Conservation (phyloP, 2,113 vertebrate genomes). For the Saguinus imperator region DNA sequence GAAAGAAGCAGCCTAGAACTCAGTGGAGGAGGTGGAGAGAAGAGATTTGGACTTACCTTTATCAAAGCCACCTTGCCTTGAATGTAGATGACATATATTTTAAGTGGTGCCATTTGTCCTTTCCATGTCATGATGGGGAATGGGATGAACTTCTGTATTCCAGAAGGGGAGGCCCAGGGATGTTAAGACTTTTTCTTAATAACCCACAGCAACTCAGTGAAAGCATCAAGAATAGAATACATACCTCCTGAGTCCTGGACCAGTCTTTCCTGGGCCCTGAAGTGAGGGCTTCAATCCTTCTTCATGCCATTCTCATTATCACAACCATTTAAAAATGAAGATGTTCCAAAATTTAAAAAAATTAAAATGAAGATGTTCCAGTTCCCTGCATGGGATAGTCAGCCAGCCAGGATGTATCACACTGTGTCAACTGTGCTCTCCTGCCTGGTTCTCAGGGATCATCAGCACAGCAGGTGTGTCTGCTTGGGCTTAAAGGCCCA, state of each 20-base stretch:
- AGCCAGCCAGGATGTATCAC: not conserved
- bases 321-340: not conserved
- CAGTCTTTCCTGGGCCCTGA: not conserved
- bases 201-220: not conserved
- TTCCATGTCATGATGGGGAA: not conserved
- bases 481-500: not conserved
- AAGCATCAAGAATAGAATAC: not conserved
- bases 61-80: constrained; percentile 25
- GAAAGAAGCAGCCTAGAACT: not conserved
- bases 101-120: not conserved
- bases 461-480: not conserved
- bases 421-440: fast-evolving
- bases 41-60: not conserved
- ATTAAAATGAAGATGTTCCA: not conserved
- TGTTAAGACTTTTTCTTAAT: not conserved
- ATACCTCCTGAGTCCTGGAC: not conserved
- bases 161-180: not conserved
- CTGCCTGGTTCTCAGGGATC: not conserved
- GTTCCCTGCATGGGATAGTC: not conserved
- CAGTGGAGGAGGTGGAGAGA: not conserved
- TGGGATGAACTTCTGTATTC: not conserved
- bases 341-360: not conserved
- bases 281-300: not conserved
- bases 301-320: not conserved
- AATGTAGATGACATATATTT: not conserved